These are phyloP conservation scores for Meleagris gallopavo DNA, from an alignment of 2,113 vertebrate species.

Conservation along the genomic window DNA sequence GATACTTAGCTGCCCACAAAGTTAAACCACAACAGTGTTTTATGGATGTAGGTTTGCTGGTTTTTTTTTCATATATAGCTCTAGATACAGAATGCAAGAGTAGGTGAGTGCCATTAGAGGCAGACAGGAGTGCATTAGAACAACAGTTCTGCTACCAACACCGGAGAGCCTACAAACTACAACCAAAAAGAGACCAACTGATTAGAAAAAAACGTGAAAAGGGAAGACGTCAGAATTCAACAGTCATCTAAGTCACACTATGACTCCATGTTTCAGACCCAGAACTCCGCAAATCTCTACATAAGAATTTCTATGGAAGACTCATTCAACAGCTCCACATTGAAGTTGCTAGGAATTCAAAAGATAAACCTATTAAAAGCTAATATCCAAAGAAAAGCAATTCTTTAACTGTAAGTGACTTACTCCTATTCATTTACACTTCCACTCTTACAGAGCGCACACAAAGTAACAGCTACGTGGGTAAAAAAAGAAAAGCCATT, in stretches of 20 bases:
- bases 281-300: background rate
- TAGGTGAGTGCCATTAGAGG: background rate
- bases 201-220: background rate
- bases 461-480: background rate
- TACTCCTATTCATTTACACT: background rate
- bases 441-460: background rate
- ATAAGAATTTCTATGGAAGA: background rate
- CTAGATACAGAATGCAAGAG: background rate
- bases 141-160: background rate
- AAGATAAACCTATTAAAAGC: background rate
- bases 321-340: background rate
- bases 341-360: background rate
- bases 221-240: background rate
- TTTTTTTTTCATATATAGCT: background rate
- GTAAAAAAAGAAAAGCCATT: background rate
- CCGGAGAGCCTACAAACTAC: background rate
- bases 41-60: fast-evolving
- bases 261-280: background rate
- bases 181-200: background rate
- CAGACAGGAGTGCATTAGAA: background rate
- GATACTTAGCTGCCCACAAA: background rate
- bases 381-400: background rate
- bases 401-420: background rate
- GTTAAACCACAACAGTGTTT: background rate
- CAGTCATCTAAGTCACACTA: background rate